Evolutionary conservation across 2,888 invertebrate species (phyloP), one percentile per base, ranked within the genome.

Genomic region (Scelioninae gen. 1): DNA sequence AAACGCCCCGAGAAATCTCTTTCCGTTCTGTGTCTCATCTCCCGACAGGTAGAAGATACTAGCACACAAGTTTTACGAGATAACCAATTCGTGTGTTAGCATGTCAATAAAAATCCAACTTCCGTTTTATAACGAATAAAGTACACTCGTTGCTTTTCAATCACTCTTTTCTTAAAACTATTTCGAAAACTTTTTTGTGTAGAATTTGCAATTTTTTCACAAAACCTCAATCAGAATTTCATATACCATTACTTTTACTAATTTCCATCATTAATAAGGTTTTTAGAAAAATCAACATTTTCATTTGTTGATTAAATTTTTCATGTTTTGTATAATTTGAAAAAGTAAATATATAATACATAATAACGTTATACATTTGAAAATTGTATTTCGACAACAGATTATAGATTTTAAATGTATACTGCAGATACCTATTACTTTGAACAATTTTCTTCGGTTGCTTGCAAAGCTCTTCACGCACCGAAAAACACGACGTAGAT

Each of bases 1-100:
- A 82, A 82, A 76, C 66, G 76, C 76, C 71, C 49, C 72, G 72
- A 82, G 82, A 76, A 82, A 82, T 76, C 76, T 76, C 76, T 82
- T 82, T 76, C 72, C 82, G 76, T 65, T 82, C 76, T 82, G 65
- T 76, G 76, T 82, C 72, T 82, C 82, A 82, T 82, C 82, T 76
- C 47, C 75, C 81, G 69, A 71, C 76, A 76, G 82, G 49, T 71
- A 66, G 65, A 76, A 72, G 74, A 76, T 76, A 58, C 76, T 65
- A 43, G 45, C 62, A 55, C 76, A 71, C 75, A 75, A 81, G 69
- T 81, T 81, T 81, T 81, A 81, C 76, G 81, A 75, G 75, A 76
- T 81, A 81, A 75, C 76, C 81, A 76, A 71, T 81, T 76, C 76
- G 76, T 76, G 66, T 75, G 75, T 81, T 75, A 81, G 81, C 81